phyloP scores from a whole-genome alignment of 1,140 invertebrate genomes.

The Ceratina australensis region DNA sequence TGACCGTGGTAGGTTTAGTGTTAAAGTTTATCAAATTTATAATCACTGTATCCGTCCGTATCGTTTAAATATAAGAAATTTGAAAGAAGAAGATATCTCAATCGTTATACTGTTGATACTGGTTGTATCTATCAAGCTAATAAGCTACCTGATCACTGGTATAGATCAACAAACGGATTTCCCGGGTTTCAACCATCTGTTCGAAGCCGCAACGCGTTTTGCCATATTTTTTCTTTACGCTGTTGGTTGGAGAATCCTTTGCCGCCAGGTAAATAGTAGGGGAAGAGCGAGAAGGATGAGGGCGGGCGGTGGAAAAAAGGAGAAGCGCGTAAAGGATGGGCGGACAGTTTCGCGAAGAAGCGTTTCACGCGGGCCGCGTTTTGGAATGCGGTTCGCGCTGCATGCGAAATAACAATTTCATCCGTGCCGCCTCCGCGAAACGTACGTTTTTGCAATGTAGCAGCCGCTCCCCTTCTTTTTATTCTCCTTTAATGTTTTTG shows the following conservation, averaged over 20 bases:
- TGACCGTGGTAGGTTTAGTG: no score
- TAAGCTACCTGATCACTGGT: no score
- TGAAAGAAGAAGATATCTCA: no score
- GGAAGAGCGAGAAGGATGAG: not conserved
- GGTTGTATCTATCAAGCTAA: no score
- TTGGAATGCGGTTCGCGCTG: conserved; percentile 53
- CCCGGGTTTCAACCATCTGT: not conserved
- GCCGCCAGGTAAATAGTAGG: conserved; percentile 28
- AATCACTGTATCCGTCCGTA: no score
- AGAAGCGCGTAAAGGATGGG: conserved; percentile 59
- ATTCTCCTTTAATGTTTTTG: not conserved
- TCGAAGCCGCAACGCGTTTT: conserved; percentile 50
- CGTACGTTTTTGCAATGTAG: conserved; percentile 13
- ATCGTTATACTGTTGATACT: no score
- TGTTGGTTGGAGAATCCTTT: not conserved
- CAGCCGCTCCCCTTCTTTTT: not conserved
- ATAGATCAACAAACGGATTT: conserved; percentile 28
- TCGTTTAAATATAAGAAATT: no score
- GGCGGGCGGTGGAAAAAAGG: conserved; percentile 45
- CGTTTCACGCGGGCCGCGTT: conserved; percentile 54
- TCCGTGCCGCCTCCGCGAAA: not conserved
- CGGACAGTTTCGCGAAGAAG: conserved; percentile 62
- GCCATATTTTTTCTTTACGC: conserved; percentile 35
- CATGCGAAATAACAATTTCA: conserved; percentile 65
- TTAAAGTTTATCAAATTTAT: no score